Conservation (phyloP, 2,113 vertebrate genomes). For the Anolis sagrei region DNA sequence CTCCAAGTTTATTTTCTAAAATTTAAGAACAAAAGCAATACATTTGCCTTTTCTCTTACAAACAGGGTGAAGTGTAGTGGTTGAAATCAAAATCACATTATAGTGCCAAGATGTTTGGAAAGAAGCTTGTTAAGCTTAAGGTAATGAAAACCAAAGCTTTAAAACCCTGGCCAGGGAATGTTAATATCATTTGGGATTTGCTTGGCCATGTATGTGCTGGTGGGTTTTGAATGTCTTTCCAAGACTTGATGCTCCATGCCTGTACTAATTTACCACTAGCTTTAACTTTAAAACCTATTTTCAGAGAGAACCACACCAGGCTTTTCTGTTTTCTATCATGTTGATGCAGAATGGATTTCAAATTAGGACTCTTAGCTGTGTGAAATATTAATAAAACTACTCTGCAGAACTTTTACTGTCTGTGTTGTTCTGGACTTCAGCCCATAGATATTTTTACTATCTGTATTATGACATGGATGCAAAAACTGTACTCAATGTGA, state of each 20-base stretch:
- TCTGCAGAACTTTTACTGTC: background rate
- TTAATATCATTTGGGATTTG: constrained; percentile 22
- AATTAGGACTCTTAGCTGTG: constrained; percentile 15
- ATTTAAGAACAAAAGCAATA: constrained; percentile 18
- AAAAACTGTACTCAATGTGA: too few relatives aligned
- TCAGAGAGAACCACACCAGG: constrained; percentile 5
- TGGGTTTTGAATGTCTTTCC: constrained; percentile 48
- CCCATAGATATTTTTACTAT: background rate
- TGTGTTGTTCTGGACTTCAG: constrained; percentile 34
- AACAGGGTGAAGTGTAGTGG: background rate
- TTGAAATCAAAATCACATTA: background rate
- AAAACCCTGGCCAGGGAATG: background rate
- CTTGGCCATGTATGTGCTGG: constrained; percentile 27
- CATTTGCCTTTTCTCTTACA: constrained; percentile 26
- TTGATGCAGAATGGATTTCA: background rate
- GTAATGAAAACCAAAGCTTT: constrained; percentile 34
- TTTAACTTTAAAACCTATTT: constrained; percentile 36
- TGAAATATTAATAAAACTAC: constrained; percentile 8
- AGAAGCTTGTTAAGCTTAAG: background rate
- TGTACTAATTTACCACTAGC: constrained; percentile 52
- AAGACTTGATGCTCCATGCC: background rate
- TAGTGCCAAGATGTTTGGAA: background rate
- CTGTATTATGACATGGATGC: background rate
- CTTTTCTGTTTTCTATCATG: constrained; percentile 13
- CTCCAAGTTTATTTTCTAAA: constrained; percentile 33